These are phyloP conservation scores for Pangasius krempfi DNA, from an alignment of 2,797 vertebrate species.

Conservation along the genomic window DNA sequence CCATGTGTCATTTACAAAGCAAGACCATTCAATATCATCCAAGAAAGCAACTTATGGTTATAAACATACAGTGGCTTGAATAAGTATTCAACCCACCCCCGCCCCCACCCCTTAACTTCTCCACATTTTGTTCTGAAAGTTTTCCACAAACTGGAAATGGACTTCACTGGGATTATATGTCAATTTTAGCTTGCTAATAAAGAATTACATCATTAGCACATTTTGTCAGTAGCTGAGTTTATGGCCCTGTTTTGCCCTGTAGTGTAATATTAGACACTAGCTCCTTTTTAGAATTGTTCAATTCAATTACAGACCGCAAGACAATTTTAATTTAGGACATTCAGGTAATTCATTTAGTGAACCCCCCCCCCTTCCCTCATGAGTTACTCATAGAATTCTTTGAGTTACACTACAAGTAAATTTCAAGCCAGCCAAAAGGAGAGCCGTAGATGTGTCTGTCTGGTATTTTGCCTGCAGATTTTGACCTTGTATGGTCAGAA, in stretches of 20 bases:
- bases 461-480: background rate
- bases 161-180: background rate
- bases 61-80: background rate
- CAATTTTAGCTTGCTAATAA: background rate
- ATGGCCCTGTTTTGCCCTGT: background rate
- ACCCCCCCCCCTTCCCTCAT: no score
- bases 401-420: background rate
- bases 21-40: background rate
- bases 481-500: background rate
- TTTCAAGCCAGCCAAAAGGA: background rate
- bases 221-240: background rate
- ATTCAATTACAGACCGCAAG: background rate
- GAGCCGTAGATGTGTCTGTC: background rate
- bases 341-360: background rate
- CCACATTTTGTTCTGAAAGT: no score
- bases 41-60: background rate
- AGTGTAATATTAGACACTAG: background rate
- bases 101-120: background rate
- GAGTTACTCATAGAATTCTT: background rate
- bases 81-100: background rate
- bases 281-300: background rate
- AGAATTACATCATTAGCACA: background rate
- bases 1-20: background rate
- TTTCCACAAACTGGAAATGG: background rate
- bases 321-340: background rate